Evolutionary conservation across 2,888 invertebrate species (phyloP), one percentile per base, ranked within the genome.

Genomic region (Drosophila mulleri): DNA sequence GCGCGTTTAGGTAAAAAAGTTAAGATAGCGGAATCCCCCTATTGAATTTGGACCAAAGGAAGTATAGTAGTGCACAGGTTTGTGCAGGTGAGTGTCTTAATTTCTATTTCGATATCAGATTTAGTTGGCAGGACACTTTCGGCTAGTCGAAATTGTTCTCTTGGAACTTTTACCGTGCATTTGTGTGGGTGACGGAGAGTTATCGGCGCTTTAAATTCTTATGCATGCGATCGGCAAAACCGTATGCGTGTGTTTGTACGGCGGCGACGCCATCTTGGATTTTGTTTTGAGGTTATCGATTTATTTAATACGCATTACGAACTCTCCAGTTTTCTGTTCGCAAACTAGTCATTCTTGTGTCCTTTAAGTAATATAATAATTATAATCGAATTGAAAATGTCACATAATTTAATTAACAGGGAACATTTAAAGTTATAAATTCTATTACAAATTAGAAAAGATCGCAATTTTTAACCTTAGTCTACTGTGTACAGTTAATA

Each of bases 261-360:
- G 68, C n/a, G 14, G 48, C 14, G 75, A 41, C 89, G 89, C 85
- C 85, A 86, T 86, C 9, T 86, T 86, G 77, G n/a, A 67, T 80
- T 72, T 68, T 12, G 14, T 63, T 80, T 87, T 81, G 58, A 72
- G 78, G 78, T 78, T 86, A 86, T 71, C 56, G 74, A 73, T 80
- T 81, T 66, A 35, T 64, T 66, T 29, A 11, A 18, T 45, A n/a
- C 16, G 3, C 1, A 16, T 20, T 39, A 18, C 3, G 0, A 39
- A 44, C 12, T 9, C 1, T 12, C n/a, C 26, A 41, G 11, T 14
- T 47, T 61, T 45, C 35, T 32, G 8, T 20, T 29, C 54, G 14
- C 16, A 12, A 48, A n/a, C 5, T 23, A 12, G 7, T 23, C 23
- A 26, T 23, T 20, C 16, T 9, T 23, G 8, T 35, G 32, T 5